Base-by-base conservation (phyloP, 2,797 vertebrate species). In the Pitangus sulphuratus region DNA sequence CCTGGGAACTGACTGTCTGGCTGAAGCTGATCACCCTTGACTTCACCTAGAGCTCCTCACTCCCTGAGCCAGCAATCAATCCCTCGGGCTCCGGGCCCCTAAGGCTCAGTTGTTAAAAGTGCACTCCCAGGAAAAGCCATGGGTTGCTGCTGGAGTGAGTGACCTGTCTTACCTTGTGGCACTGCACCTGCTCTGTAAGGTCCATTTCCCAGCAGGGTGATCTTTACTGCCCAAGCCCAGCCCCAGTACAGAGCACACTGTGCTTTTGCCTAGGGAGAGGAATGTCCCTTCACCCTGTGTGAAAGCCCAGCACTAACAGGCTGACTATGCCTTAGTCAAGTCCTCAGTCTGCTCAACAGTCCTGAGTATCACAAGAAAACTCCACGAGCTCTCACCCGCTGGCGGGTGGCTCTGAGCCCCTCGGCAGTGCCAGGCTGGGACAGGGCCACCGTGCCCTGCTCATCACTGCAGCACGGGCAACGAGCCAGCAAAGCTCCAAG, bases 1-100 rank as follows among this genome's bases (percentile, higher is more conserved):
- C 92, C 75, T 64, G 92, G 92, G 92, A 95, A 15, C 82, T 16
- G 81, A 14, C 47, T 82, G 91, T 39, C 92, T 84, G 44, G 22
- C 86, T 84, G 93, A 96, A 90, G 81, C 10, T 93, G 81, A 92
- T 95, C 93, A 96, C 90, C 94, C 93, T 77, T 96, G 95, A 92
- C 94, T 92, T 96, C 93, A 74, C 90, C 92, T 85, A 20, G 64
- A 96, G 93, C 86, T 71, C 68, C 83, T 94, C 40, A 4, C 28
- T 87, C 70, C 89, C 84, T 1, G 44, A 93, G 89, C 33, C 86
- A 74, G 78, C 64, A 77, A 70, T 80, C 82, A 89, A 80, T 31
- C 62, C 94, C 45, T 4, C 25, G 0, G 44, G 13, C 50, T 75
- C 44, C 72, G 5, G 50, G 42, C 35, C 76, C 48, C 17, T 1